These are phyloP conservation scores for Otis tarda DNA, from an alignment of 2,113 vertebrate species.

Conservation along the genomic window DNA sequence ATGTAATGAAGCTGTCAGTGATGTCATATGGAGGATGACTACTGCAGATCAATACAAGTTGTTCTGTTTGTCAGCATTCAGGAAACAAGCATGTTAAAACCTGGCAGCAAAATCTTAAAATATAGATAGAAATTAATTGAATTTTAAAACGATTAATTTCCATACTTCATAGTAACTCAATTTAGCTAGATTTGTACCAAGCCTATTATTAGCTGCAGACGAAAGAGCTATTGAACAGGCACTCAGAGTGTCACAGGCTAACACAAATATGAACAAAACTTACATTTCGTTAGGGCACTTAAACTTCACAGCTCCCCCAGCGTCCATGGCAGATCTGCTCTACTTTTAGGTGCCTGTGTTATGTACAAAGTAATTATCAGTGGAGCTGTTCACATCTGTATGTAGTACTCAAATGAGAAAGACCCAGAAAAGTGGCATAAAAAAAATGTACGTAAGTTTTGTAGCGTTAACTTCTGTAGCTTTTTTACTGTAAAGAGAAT, in stretches of 20 bases:
- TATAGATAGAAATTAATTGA: background rate
- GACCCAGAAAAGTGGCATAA: background rate
- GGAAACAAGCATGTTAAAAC: constrained; percentile 14
- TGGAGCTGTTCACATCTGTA: background rate
- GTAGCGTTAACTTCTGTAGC: background rate
- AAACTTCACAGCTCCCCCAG: background rate
- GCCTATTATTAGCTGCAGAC: background rate
- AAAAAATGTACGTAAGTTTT: background rate
- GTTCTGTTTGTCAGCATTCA: background rate
- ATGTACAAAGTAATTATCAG: background rate
- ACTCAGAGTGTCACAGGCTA: background rate
- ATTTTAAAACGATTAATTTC: constrained; percentile 12
- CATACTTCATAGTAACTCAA: background rate
- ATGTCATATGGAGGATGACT: background rate
- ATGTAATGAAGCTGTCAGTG: constrained; percentile 11
- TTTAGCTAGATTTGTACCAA: background rate
- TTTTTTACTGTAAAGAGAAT: background rate
- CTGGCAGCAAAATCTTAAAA: background rate
- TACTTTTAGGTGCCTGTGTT: background rate
- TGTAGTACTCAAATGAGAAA: background rate
- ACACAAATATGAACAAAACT: background rate
- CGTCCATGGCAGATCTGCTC: background rate
- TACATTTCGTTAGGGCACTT: background rate
- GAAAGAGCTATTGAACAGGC: background rate
- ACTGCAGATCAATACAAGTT: background rate